Evolutionary conservation across 2,797 vertebrate species (phyloP).

Genomic region (Erpetoichthys calabaricus): DNA sequence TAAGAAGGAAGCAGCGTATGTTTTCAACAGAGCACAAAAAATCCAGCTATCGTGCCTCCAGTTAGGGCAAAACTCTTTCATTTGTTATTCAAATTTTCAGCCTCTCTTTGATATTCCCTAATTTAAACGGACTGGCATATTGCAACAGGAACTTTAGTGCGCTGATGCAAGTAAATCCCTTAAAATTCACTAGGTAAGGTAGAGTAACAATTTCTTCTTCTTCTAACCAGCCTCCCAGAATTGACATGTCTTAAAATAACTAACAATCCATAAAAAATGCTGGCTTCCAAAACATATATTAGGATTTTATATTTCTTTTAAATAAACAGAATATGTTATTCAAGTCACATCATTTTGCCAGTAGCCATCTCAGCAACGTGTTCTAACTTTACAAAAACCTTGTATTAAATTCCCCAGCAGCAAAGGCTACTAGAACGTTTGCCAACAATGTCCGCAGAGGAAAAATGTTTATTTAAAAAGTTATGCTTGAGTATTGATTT

Average conservation of each 20-base stretch:
- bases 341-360: constrained; percentile 43
- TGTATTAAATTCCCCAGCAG: constrained; percentile 48
- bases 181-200: constrained; percentile 11
- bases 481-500: constrained; percentile 59
- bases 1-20: too few species aligned
- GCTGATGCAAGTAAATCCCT: constrained; percentile 3
- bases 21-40: too few species aligned
- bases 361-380: constrained; percentile 45
- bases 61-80: too few species aligned
- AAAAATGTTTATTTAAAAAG: constrained; percentile 66
- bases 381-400: constrained; percentile 30
- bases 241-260: constrained; percentile 19
- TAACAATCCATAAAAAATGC: constrained; percentile 27
- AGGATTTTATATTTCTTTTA: constrained; percentile 22
- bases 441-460: constrained; percentile 51
- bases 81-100: too few species aligned
- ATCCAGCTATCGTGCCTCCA: too few species aligned
- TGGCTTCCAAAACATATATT: constrained; percentile 15
- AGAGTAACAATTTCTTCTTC: constrained; percentile 9
- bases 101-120: neutral
- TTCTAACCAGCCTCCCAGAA: constrained; percentile 6
- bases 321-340: constrained; percentile 43
- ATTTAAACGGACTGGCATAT: neutral
- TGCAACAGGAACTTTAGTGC: neutral
- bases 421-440: constrained; percentile 42